Percentiles rank a stretch among this genome's conserved stretches.
Evolutionary conservation across 2,113 vertebrate genomes (phyloP).

Genomic region (Pipra filicauda): DNA sequence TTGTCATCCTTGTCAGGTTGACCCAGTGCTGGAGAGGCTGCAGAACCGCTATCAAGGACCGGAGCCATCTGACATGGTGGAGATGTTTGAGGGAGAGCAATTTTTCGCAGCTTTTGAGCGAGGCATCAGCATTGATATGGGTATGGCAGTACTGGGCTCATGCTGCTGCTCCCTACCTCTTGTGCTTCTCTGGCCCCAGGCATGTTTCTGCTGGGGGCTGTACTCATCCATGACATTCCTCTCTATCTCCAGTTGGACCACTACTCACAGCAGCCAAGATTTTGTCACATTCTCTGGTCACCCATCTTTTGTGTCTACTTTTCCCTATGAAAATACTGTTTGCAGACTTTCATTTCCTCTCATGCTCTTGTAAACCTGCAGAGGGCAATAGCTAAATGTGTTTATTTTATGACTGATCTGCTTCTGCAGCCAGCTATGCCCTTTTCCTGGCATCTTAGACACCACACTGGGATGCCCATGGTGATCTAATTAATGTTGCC

Average conservation of each 20-base stretch:
- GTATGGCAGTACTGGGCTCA: constrained; percentile 57
- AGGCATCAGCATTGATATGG: constrained; percentile 86
- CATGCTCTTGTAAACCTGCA: neutral
- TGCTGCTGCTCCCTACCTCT: neutral
- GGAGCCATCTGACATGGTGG: constrained; percentile 92
- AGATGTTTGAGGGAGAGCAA: constrained; percentile 93
- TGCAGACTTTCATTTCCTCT: neutral
- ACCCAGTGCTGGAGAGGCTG: constrained; percentile 80
- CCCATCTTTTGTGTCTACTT: neutral
- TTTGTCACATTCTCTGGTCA: neutral
- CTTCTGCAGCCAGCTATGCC: neutral
- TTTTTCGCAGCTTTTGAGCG: constrained; percentile 95
- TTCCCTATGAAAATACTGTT: neutral
- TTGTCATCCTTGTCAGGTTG: constrained; percentile 72
- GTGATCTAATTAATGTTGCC: neutral
- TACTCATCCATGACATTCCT: neutral
- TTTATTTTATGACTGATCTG: neutral
- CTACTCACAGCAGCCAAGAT: neutral
- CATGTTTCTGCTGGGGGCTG: neutral
- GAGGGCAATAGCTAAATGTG: neutral
- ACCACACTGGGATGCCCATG: neutral
- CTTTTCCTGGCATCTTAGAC: neutral
- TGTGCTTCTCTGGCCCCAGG: neutral
- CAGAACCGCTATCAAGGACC: constrained; percentile 87
- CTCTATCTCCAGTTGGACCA: neutral